These are phyloP conservation scores for Dendrocincla tyrannina DNA, from an alignment of 2,797 vertebrate genomes.

Conservation along the genomic window DNA sequence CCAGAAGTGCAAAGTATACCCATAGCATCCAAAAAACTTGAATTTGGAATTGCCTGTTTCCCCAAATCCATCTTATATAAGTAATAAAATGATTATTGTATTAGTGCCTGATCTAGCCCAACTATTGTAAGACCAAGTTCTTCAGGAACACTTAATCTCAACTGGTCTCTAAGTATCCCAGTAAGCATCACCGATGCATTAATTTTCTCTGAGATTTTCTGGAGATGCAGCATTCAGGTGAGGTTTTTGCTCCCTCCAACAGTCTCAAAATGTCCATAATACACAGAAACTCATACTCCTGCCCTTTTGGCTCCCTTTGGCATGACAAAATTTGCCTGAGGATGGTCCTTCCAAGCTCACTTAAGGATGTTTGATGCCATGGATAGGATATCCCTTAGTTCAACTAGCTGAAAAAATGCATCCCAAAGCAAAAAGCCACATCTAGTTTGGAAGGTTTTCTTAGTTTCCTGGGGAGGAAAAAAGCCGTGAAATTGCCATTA, in stretches of 20 bases:
- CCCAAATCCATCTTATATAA: background rate
- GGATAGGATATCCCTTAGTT: background rate
- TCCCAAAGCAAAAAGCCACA: background rate
- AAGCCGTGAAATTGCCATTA: background rate
- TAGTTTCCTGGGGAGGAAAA: background rate
- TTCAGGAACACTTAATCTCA: background rate
- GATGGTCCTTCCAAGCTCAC: background rate
- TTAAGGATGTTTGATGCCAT: background rate
- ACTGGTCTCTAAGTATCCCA: background rate
- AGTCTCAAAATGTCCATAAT: background rate
- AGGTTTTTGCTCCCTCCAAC: background rate
- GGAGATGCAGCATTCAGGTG: background rate
- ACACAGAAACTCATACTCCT: background rate
- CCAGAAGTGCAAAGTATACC: background rate
- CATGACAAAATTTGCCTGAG: background rate
- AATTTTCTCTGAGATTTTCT: background rate
- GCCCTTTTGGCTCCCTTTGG: fast-evolving
- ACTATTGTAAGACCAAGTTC: background rate
- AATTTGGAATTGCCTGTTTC: background rate
- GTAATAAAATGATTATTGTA: background rate
- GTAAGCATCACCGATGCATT: background rate
- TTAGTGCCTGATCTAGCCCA: background rate
- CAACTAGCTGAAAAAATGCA: background rate
- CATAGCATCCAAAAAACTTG: background rate
- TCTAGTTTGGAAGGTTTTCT: background rate